Conservation (phyloP, 2,888 invertebrate genomes). For the Alcis repandata region DNA sequence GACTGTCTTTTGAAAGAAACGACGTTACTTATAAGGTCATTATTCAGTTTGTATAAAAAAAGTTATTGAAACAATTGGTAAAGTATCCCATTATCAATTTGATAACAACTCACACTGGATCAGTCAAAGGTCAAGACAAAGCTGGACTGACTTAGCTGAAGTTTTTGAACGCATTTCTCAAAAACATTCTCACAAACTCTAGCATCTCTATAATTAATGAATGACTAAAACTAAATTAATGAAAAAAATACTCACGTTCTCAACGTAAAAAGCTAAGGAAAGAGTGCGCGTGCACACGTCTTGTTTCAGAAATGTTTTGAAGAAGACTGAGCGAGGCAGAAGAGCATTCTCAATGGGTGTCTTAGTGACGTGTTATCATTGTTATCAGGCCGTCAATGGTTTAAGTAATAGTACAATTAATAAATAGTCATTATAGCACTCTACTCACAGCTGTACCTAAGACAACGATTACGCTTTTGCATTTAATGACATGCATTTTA, state of each 20-base stretch:
- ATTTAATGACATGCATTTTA: constrained; percentile 2
- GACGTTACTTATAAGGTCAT: too few relatives aligned
- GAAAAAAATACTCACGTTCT: constrained; percentile 32
- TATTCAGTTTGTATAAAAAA: too few relatives aligned
- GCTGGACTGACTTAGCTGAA: not conserved
- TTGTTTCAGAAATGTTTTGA: constrained; percentile 36
- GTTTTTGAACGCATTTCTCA: not conserved
- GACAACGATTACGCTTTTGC: not conserved
- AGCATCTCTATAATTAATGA: not conserved
- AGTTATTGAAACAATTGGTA: not conserved
- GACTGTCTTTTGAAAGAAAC: too few relatives aligned
- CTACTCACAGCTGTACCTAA: too few relatives aligned
- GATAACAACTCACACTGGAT: not conserved
- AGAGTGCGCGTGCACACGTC: constrained; percentile 18
- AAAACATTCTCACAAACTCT: not conserved
- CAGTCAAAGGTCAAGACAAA: constrained; percentile 4
- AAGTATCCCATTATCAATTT: not conserved
- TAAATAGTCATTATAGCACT: not conserved
- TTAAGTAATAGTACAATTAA: constrained; percentile 7
- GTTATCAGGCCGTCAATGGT: constrained; percentile 52
- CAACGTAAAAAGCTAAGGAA: constrained; percentile 2
- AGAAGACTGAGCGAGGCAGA: constrained; percentile 39
- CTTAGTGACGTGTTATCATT: constrained; percentile 59
- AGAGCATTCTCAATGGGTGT: constrained; percentile 14
- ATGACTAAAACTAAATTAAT: constrained; percentile 16